Base-by-base conservation (phyloP, 2,797 vertebrate species). In the Trachurus trachurus region DNA sequence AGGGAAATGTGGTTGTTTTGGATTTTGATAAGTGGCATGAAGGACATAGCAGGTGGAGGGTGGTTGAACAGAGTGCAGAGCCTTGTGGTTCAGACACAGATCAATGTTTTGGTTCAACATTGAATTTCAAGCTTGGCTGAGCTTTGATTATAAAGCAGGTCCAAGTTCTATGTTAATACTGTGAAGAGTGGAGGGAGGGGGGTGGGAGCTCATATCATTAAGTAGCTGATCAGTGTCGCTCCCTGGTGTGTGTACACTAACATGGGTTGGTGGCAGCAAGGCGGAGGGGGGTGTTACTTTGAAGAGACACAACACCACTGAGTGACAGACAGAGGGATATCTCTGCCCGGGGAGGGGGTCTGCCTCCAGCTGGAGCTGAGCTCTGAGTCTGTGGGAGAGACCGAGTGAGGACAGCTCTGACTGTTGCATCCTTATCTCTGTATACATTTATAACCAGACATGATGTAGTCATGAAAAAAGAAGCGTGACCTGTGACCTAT, bases 301-400 rank as follows among this genome's bases (percentile, higher is more conserved):
- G 85, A 87, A 80, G 78, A 80, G 65, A 88, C 80, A 81, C 83
- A 81, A 78, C 86, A 82, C 58, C 7, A 7, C 66, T 75, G 80
- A 86, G 81, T 81, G 81, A 89, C 79, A 89, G 82, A 84, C 52
- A 5, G 78, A 82, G 76, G 75, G 67, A 71, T 64, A 22, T 81
- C 71, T 83, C 71, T 69, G 44, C 73, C 77, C 15, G 9, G 65
- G 77, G 9, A 62, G 77, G 85, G 70, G 80, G 73, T 68, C 26
- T 54, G 75, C 74, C 75, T 88, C 83, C 83, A 82, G 82, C 74
- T 85, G 72, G 72, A 85, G 75, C 64, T 26, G 16, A 76, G 59
- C 50, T 69, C 19, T 37, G 47, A 8, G 21, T 73, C 71, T 63
- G 74, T 60, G 74, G 44, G 68, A 53, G 71, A 62, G 62, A 67